These are phyloP conservation scores for Seira ritae DNA, from an alignment of 2,888 invertebrate species.

Conservation along the genomic window DNA sequence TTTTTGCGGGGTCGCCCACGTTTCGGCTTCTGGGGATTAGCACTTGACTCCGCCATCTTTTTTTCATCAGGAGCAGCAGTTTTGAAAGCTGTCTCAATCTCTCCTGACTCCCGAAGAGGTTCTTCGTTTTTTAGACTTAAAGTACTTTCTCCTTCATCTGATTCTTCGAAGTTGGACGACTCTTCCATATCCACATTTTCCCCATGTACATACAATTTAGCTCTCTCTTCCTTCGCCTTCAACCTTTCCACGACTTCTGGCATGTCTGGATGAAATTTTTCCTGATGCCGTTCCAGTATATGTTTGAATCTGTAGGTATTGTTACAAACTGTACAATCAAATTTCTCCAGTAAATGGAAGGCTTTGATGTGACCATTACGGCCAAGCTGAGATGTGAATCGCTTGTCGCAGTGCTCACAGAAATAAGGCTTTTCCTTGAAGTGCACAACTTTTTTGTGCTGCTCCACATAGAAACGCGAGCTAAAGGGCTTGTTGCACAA, in stretches of 20 bases:
- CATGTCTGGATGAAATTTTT: background rate
- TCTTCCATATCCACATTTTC: too few species aligned
- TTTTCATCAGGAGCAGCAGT: too few species aligned
- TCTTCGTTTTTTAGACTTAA: too few species aligned
- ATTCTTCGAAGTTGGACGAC: background rate
- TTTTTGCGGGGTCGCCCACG: too few species aligned
- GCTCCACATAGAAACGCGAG: background rate
- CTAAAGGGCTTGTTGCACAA: background rate
- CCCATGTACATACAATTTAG: background rate
- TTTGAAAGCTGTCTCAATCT: too few species aligned
- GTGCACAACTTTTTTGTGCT: background rate
- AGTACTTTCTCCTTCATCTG: too few species aligned
- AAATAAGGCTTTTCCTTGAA: background rate
- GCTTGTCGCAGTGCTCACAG: background rate
- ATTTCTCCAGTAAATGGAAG: background rate
- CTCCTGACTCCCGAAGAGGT: too few species aligned
- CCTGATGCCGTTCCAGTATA: background rate
- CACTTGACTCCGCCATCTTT: too few species aligned
- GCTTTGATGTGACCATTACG: background rate
- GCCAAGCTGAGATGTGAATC: background rate
- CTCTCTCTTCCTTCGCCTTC: background rate
- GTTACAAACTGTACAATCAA: background rate
- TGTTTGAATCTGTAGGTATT: background rate
- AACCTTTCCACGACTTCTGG: background rate
- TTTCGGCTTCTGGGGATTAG: too few species aligned